Conservation (phyloP, 2,797 vertebrate genomes). For the Miichthys miiuy region DNA sequence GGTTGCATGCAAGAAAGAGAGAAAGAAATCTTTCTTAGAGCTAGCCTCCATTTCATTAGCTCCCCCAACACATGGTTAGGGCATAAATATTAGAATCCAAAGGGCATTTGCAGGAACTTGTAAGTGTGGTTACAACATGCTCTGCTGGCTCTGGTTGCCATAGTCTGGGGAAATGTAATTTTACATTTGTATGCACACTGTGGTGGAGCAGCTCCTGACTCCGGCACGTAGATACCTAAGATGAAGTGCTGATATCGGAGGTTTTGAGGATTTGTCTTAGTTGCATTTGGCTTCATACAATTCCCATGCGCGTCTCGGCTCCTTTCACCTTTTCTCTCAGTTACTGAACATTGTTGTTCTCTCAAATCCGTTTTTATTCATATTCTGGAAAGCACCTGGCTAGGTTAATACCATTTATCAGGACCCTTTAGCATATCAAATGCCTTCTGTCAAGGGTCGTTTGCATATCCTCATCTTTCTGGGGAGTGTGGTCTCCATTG, state of each 20-base stretch:
- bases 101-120: constrained; percentile 57
- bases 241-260: constrained; percentile 60
- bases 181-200: constrained; percentile 70
- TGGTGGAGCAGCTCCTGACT: constrained; percentile 42
- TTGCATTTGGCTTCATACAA: constrained; percentile 38
- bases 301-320: not conserved
- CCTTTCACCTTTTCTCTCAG: constrained; percentile 31
- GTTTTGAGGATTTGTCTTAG: constrained; percentile 35
- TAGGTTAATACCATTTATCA: constrained; percentile 79
- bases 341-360: constrained; percentile 51
- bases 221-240: constrained; percentile 40
- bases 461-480: constrained; percentile 79
- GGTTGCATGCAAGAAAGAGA: constrained; percentile 33
- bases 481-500: constrained; percentile 38
- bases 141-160: constrained; percentile 41
- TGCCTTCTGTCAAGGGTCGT: constrained; percentile 75
- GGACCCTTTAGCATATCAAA: constrained; percentile 80
- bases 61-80: constrained; percentile 56
- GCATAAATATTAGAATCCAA: constrained; percentile 68
- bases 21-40: constrained; percentile 43
- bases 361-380: constrained; percentile 46
- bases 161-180: constrained; percentile 70
- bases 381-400: constrained; percentile 69
- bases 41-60: constrained; percentile 69
- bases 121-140: constrained; percentile 55